These are phyloP conservation scores for Leucoptera coffeella DNA, from an alignment of 2,888 invertebrate species.

Conservation along the genomic window DNA sequence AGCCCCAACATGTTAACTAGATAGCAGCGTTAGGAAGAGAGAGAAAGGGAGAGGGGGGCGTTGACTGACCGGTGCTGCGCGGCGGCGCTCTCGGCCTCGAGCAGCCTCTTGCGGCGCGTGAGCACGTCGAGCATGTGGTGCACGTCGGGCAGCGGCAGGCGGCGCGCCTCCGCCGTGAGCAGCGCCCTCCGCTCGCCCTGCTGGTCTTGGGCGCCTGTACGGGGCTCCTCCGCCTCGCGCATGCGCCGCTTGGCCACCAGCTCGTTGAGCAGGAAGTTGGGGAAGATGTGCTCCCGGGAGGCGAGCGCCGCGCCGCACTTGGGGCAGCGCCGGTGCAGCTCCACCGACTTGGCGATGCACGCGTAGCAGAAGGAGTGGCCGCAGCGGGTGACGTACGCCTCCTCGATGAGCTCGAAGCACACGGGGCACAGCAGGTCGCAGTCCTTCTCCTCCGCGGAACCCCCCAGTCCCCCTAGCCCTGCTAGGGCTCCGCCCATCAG, in stretches of 20 bases:
- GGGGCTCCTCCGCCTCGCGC: constrained; percentile 51
- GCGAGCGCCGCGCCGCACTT: constrained; percentile 72
- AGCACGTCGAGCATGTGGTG: constrained; percentile 76
- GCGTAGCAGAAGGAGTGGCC: constrained; percentile 88
- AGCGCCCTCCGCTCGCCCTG: constrained; percentile 18
- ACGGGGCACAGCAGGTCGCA: constrained; percentile 68
- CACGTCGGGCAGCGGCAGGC: constrained; percentile 71
- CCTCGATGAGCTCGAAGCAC: constrained; percentile 83
- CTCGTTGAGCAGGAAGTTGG: constrained; percentile 81
- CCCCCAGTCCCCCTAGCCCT: constrained; percentile 57
- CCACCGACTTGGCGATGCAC: constrained; percentile 81
- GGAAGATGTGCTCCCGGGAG: constrained; percentile 71
- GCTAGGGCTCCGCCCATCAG: constrained; percentile 27
- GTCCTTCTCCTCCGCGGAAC: constrained; percentile 61
- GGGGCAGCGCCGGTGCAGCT: constrained; percentile 75
- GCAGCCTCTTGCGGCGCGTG: constrained; percentile 68
- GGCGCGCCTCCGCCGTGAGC: constrained; percentile 60
- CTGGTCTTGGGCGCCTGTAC: constrained; percentile 59
- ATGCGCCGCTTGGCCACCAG: constrained; percentile 20
- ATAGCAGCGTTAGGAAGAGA: no score
- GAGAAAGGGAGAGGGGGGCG: no score
- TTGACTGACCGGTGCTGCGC: no score
- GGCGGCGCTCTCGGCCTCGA: constrained; percentile 74
- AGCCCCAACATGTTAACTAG: no score
- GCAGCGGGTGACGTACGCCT: constrained; percentile 86